Percentiles rank a stretch among this genome's conserved stretches.
Evolutionary conservation across 2,113 vertebrate species (phyloP).

Genomic region (Xenus cinereus): DNA sequence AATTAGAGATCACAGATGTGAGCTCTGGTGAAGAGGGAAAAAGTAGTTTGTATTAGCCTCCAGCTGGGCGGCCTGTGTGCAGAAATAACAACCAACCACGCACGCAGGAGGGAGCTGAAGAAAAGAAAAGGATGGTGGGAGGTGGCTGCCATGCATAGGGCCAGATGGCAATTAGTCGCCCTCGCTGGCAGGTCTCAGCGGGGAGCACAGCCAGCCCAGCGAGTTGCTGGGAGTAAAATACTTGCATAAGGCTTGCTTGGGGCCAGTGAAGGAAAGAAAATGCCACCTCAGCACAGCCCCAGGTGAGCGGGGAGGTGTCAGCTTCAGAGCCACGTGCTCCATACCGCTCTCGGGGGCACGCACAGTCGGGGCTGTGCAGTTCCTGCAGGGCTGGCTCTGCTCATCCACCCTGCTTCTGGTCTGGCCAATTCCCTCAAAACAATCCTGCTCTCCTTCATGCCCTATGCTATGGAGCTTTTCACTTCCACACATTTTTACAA

Average conservation of each 20-base stretch:
- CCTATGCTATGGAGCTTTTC: neutral
- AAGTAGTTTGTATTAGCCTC: neutral
- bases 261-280: neutral
- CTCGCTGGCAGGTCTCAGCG: neutral
- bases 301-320: neutral
- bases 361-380: fast-evolving
- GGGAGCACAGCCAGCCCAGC: neutral
- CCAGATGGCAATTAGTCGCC: neutral
- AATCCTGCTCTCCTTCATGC: neutral
- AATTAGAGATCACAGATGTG: neutral
- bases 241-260: neutral
- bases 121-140: neutral
- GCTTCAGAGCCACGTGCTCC: neutral
- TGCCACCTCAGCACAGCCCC: neutral
- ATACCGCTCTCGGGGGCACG: neutral
- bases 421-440: neutral
- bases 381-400: neutral
- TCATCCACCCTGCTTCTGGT: neutral
- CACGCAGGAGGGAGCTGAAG: neutral
- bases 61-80: neutral
- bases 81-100: neutral
- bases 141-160: neutral
- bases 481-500: neutral
- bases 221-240: neutral
- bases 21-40: neutral